A percentile compares a stretch with the other conserved stretches of the same genome.
These are phyloP conservation scores for Pogona vitticeps DNA, from an alignment of 2,113 vertebrate genomes.

Conservation along the genomic window DNA sequence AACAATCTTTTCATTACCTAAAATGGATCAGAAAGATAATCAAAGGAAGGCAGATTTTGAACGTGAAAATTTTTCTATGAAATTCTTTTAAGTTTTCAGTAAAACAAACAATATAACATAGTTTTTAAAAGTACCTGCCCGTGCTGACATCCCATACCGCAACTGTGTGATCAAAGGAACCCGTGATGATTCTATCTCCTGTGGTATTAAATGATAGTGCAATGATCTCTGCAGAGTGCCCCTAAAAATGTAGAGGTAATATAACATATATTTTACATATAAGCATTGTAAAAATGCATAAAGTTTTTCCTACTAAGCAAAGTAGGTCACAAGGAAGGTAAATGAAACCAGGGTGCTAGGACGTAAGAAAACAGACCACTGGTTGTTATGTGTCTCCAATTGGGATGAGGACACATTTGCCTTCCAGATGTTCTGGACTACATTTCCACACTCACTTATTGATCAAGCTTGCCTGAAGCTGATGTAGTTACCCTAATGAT, in stretches of 20 bases:
- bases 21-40: not conserved
- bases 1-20: not conserved
- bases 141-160: constrained; percentile 89
- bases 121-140: constrained; percentile 81
- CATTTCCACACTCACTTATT: not conserved
- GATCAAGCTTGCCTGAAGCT: not conserved
- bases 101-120: constrained; percentile 3
- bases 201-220: constrained; percentile 87
- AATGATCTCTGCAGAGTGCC: constrained; percentile 92
- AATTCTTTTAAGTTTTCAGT: constrained; percentile 19
- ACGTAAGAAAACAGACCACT: not conserved
- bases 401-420: not conserved
- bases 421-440: not conserved
- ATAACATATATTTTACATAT: not conserved
- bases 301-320: not conserved
- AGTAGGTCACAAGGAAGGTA: not conserved
- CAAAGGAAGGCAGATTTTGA: constrained; percentile 5
- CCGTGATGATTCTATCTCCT: constrained; percentile 88
- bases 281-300: not conserved
- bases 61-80: not conserved
- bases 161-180: constrained; percentile 92
- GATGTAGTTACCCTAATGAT: not conserved
- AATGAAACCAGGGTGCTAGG: not conserved
- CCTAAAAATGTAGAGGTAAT: constrained; percentile 71
- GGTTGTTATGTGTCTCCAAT: not conserved